Conservation (phyloP, 1,140 invertebrate genomes). For the Ceratoteleas bidentatus region DNA sequence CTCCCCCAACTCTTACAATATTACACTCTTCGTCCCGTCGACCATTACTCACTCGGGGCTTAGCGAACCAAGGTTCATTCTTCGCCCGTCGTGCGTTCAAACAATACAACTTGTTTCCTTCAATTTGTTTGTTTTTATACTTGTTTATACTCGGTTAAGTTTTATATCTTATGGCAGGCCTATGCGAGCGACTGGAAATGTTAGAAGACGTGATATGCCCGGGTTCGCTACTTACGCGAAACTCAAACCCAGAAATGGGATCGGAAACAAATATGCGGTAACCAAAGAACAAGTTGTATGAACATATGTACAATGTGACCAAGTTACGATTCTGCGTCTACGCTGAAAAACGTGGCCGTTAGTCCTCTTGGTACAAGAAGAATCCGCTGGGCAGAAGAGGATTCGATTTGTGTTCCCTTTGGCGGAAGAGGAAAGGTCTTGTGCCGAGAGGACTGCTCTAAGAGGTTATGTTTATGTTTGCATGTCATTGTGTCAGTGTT, state of each 20-base stretch:
- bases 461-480: too few relatives aligned
- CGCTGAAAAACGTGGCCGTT: constrained; percentile 3
- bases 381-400: too few relatives aligned
- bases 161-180: constrained; percentile 51
- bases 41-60: too few relatives aligned
- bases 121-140: too few relatives aligned
- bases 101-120: constrained; percentile 38
- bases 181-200: constrained; percentile 62
- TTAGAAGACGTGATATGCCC: constrained; percentile 61
- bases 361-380: too few relatives aligned
- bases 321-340: constrained; percentile 20
- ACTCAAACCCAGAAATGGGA: neutral
- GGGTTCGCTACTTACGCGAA: constrained; percentile 28
- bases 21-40: neutral
- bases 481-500: too few relatives aligned
- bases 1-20: neutral
- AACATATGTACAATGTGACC: constrained; percentile 32
- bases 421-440: too few relatives aligned
- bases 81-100: constrained; percentile 7
- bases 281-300: constrained; percentile 26
- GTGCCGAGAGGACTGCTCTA: too few relatives aligned
- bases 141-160: constrained; percentile 44
- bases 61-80: too few relatives aligned
- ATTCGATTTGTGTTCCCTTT: too few relatives aligned
- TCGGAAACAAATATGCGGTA: constrained; percentile 22